These are phyloP conservation scores for Protodeltote pygarga DNA, from an alignment of 2,888 invertebrate genomes.

Conservation along the genomic window DNA sequence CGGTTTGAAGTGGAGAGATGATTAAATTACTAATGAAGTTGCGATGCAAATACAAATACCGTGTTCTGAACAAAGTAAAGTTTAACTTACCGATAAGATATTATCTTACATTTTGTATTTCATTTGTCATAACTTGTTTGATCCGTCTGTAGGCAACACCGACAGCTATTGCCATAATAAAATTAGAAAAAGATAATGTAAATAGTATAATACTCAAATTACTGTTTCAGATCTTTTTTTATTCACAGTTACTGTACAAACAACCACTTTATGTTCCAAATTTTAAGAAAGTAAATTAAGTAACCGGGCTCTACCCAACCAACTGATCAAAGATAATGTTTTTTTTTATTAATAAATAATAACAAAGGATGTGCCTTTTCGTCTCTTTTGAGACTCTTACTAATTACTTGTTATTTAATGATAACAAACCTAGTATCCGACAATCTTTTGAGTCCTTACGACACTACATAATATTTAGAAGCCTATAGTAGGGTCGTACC, in stretches of 20 bases:
- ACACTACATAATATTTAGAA: too few species aligned
- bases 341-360: too few species aligned
- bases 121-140: constrained; percentile 6
- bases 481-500: too few species aligned
- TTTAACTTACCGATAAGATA: background rate
- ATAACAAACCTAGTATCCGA: too few species aligned
- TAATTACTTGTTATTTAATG: too few species aligned
- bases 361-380: too few species aligned
- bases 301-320: too few species aligned
- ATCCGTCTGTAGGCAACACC: background rate
- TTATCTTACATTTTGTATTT: background rate
- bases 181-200: constrained; percentile 19
- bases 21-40: constrained; percentile 60
- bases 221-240: constrained; percentile 2
- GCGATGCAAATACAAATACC: constrained; percentile 39
- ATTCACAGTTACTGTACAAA: constrained; percentile 3
- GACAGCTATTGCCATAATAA: background rate
- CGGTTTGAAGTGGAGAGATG: constrained; percentile 59
- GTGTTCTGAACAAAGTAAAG: constrained; percentile 4
- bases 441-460: too few species aligned
- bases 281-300: too few species aligned
- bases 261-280: constrained; percentile 1
- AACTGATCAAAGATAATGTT: too few species aligned
- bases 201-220: constrained; percentile 7
- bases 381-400: too few species aligned